Evolutionary conservation across 2,888 invertebrate species (phyloP).

Genomic region (Schizaphis graminum): DNA sequence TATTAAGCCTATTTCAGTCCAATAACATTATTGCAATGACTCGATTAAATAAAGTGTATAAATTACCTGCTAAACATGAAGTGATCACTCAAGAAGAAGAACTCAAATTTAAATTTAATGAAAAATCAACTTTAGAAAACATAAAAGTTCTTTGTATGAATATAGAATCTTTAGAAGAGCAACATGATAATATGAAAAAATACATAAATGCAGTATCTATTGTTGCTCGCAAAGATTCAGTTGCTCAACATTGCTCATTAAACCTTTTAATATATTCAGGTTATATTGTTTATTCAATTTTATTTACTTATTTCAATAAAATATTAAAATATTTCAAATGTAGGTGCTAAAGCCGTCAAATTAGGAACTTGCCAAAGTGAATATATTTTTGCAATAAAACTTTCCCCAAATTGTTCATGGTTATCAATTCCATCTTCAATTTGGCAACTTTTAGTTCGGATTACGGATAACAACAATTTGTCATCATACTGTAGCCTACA

Average conservation of each 20-base stretch:
- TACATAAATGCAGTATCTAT: conserved; percentile 41
- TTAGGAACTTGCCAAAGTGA: conserved; percentile 46
- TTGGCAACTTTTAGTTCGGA: conserved; percentile 41
- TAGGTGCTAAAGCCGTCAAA: conserved; percentile 60
- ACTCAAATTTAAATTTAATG: conserved; percentile 31
- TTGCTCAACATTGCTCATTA: conserved; percentile 41
- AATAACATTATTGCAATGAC: conserved; percentile 43
- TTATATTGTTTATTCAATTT: conserved; percentile 10
- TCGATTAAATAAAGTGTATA: conserved; percentile 50
- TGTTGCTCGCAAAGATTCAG: conserved; percentile 46
- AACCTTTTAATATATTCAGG: conserved; percentile 59
- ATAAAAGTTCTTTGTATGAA: conserved; percentile 42
- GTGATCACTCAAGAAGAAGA: background rate
- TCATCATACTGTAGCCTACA: conserved; percentile 32
- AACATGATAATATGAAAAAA: conserved; percentile 30
- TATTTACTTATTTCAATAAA: background rate
- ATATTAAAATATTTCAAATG: background rate
- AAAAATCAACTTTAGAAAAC: conserved; percentile 21
- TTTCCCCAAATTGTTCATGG: conserved; percentile 48
- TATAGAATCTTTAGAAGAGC: conserved; percentile 19
- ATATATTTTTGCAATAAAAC: conserved; percentile 55
- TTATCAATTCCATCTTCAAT: conserved; percentile 42
- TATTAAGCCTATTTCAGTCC: conserved; percentile 22
- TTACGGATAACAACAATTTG: conserved; percentile 34
- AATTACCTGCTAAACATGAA: conserved; percentile 22